Conservation (phyloP, 2,888 invertebrate species). For the Anagyrus pseudococci region DNA sequence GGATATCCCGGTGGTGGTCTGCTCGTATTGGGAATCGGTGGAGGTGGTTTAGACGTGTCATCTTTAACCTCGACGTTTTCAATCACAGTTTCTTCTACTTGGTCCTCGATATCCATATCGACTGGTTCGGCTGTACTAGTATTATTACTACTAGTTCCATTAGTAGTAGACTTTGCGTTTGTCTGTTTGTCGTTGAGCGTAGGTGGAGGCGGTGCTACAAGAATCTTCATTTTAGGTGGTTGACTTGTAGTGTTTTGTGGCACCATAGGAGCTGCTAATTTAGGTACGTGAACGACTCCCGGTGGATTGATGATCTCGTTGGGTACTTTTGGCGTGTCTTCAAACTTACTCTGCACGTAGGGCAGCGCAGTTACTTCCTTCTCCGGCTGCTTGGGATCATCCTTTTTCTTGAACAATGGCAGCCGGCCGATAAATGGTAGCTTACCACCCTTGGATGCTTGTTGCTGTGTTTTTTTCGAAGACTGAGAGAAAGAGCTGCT, state of each 20-base stretch:
- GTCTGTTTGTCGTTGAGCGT: slow-evolving; percentile 50
- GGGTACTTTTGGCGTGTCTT: slow-evolving; percentile 57
- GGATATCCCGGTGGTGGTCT: slow-evolving; percentile 34
- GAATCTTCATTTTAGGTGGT: slow-evolving; percentile 53
- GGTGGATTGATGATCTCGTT: slow-evolving; percentile 60
- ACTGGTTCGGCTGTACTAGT: slow-evolving; percentile 42
- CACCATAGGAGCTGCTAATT: slow-evolving; percentile 54
- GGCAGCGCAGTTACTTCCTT: slow-evolving; percentile 63
- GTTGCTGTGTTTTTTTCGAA: slow-evolving; percentile 16
- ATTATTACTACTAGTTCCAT: slow-evolving; percentile 45
- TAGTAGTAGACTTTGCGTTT: slow-evolving; percentile 41
- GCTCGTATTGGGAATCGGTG: slow-evolving; percentile 35
- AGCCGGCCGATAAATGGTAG: slow-evolving; percentile 86
- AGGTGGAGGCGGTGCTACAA: slow-evolving; percentile 59
- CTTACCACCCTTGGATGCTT: slow-evolving; percentile 67
- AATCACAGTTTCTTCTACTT: slow-evolving; percentile 55
- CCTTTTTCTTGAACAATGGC: slow-evolving; percentile 76
- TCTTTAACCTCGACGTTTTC: slow-evolving; percentile 41
- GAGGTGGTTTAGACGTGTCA: slow-evolving; percentile 40
- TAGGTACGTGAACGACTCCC: slow-evolving; percentile 56
- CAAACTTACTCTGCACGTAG: slow-evolving; percentile 58
- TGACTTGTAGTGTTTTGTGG: slow-evolving; percentile 34
- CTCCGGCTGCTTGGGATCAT: slow-evolving; percentile 59
- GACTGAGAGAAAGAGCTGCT: not conserved
- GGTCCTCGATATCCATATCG: slow-evolving; percentile 60